Percentiles rank a stretch among this genome's conserved stretches.
Conservation (phyloP, 2,113 vertebrate species). For the Chloroceryle aenea region DNA sequence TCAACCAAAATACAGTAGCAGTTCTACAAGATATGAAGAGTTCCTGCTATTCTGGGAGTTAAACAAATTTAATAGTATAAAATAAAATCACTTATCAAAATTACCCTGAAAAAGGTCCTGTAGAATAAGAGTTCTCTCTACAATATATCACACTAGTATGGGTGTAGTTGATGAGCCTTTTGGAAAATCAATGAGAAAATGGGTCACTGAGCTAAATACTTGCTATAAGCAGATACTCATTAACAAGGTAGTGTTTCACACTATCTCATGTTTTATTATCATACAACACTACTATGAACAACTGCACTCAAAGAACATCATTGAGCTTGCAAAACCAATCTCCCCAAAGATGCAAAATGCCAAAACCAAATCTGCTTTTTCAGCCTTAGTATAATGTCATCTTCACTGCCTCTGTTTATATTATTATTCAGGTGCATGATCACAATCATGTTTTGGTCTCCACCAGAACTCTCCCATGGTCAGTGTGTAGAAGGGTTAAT, state of each 20-base stretch:
- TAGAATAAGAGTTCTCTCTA: not conserved
- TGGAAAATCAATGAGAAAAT: conserved; percentile 30
- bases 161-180: not conserved
- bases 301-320: not conserved
- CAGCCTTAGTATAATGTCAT: not conserved
- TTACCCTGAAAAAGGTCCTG: not conserved
- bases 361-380: not conserved
- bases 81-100: not conserved
- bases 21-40: not conserved
- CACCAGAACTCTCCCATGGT: not conserved
- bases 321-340: not conserved
- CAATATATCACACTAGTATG: not conserved
- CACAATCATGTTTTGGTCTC: not conserved
- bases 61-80: not conserved
- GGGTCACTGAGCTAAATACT: conserved; percentile 6
- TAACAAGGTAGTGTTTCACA: not conserved
- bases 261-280: conserved; percentile 15
- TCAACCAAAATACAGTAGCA: not conserved
- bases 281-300: not conserved
- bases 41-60: not conserved
- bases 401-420: not conserved
- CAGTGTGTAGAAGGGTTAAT: not conserved
- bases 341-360: not conserved
- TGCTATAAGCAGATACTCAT: not conserved
- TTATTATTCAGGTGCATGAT: not conserved